A percentile compares a stretch with the other conserved stretches of the same genome.
Conservation (phyloP, 2,113 vertebrate genomes). For the Scalopus aquaticus region DNA sequence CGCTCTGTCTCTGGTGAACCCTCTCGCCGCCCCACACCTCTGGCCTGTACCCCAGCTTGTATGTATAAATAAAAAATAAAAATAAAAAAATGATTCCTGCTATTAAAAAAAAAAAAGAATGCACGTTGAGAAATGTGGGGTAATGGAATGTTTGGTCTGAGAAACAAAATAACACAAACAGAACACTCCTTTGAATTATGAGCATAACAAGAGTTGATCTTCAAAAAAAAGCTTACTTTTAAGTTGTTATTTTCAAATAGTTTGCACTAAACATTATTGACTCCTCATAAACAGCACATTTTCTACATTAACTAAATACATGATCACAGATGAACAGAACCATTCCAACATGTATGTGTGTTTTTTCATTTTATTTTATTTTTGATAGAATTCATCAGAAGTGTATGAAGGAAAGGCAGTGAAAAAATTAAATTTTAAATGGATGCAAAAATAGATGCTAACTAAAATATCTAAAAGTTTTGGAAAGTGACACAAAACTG, state of each 20-base stretch:
- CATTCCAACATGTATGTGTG: background rate
- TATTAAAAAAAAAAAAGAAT: too few species aligned
- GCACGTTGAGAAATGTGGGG: background rate
- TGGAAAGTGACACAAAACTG: conserved; percentile 54
- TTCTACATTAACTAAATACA: background rate
- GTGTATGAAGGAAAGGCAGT: conserved; percentile 65
- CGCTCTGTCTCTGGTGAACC: too few species aligned
- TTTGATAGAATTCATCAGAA: conserved; percentile 70
- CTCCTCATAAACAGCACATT: background rate
- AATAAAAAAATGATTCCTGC: too few species aligned
- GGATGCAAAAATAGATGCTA: conserved; percentile 66
- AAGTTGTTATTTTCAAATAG: background rate
- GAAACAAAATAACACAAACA: background rate
- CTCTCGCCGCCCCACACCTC: too few species aligned
- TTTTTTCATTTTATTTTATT: conserved; percentile 28
- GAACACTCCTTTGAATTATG: background rate
- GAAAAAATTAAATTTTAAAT: conserved; percentile 75
- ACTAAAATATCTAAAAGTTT: conserved; percentile 75
- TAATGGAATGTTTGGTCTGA: background rate
- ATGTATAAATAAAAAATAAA: too few species aligned
- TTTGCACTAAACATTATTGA: background rate
- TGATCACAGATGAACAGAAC: background rate
- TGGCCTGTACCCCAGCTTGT: too few species aligned
- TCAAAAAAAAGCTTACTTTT: background rate
- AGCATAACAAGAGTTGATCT: background rate